A percentile compares a stretch with the other conserved stretches of the same genome.
Evolutionary conservation across 2,888 invertebrate species (phyloP).

Genomic region (Athalia cordata): DNA sequence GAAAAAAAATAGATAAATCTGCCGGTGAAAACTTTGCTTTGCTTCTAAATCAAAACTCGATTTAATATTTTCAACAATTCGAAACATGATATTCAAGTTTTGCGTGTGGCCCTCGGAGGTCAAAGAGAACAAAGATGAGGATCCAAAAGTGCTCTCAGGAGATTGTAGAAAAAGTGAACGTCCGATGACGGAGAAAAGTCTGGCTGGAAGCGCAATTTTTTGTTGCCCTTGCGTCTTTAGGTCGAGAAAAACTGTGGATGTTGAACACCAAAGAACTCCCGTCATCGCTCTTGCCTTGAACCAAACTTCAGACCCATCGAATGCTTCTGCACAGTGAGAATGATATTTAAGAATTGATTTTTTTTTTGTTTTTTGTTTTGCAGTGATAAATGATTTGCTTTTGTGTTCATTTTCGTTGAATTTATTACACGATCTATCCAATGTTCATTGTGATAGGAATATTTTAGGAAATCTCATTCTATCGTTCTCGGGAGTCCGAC

Average conservation of each 20-base stretch:
- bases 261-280: slow-evolving; percentile 61
- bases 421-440: no score
- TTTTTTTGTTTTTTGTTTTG: background rate
- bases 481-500: no score
- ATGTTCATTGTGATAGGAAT: no score
- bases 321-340: slow-evolving; percentile 51
- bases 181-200: slow-evolving; percentile 34
- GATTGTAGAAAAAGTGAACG: slow-evolving; percentile 15
- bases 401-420: no score
- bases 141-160: slow-evolving; percentile 46
- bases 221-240: slow-evolving; percentile 70
- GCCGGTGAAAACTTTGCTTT: no score
- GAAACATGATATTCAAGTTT: slow-evolving; percentile 66
- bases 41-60: slow-evolving; percentile 68
- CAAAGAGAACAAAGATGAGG: slow-evolving; percentile 55
- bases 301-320: slow-evolving; percentile 61
- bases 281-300: slow-evolving; percentile 65
- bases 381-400: no score
- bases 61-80: background rate
- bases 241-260: slow-evolving; percentile 64
- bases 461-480: no score
- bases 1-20: no score
- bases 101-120: slow-evolving; percentile 64
- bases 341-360: slow-evolving; percentile 2
- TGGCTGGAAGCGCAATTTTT: slow-evolving; percentile 62